These are phyloP conservation scores for Cyprinodon tularosa DNA, from an alignment of 2,113 vertebrate species.

Conservation along the genomic window DNA sequence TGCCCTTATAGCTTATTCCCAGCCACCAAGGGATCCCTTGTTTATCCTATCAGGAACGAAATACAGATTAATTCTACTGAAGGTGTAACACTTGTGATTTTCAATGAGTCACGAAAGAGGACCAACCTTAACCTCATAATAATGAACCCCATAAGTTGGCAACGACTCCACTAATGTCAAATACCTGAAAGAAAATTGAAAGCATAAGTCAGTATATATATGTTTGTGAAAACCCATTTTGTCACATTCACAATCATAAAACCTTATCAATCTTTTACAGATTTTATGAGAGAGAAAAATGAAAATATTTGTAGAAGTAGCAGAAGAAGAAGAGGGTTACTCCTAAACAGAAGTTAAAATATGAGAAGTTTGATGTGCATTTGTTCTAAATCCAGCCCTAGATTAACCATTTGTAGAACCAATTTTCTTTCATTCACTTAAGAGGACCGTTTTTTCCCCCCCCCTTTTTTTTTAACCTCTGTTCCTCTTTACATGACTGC, in stretches of 20 bases:
- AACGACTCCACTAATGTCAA: conserved; percentile 96
- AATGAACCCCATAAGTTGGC: conserved; percentile 98
- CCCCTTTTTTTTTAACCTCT: neutral
- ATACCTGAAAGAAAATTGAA: conserved; percentile 83
- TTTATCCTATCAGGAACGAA: conserved; percentile 85
- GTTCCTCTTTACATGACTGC: neutral
- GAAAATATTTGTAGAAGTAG: neutral
- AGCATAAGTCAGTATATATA: conserved; percentile 16
- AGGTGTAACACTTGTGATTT: conserved; percentile 24
- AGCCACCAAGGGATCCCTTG: conserved; percentile 99
- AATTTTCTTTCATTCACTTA: neutral
- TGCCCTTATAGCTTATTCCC: conserved; percentile 98
- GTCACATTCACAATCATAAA: neutral
- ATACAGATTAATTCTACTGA: conserved; percentile 11
- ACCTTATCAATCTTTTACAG: neutral
- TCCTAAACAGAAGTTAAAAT: neutral
- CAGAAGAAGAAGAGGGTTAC: neutral
- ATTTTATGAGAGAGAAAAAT: neutral
- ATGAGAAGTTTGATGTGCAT: neutral
- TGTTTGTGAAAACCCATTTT: conserved; percentile 2
- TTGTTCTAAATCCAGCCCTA: neutral
- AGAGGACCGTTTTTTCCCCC: neutral
- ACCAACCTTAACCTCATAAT: conserved; percentile 97
- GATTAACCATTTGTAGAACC: no score
- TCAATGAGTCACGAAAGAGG: conserved; percentile 21